Evolutionary conservation across 2,113 vertebrate genomes (phyloP).

Genomic region (Sorex araneus): DNA sequence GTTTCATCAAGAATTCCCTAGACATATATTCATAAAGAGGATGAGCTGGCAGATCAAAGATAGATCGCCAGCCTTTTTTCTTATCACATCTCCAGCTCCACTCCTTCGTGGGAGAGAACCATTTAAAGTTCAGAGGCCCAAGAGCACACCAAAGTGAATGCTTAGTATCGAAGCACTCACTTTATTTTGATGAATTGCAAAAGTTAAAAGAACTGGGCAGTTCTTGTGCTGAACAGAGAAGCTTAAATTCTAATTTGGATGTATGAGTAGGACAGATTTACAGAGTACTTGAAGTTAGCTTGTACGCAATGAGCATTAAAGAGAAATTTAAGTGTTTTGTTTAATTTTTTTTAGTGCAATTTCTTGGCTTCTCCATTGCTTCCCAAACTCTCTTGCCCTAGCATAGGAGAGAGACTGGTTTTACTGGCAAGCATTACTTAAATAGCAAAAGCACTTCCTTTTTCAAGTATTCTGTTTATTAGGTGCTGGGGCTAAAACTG

Average conservation of each 20-base stretch:
- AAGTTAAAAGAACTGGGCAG: conserved; percentile 15
- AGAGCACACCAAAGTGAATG: not conserved
- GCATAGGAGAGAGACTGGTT: not conserved
- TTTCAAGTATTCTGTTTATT: not conserved
- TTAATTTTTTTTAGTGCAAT: conserved; percentile 12
- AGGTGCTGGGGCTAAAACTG: not conserved
- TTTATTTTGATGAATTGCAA: conserved; percentile 68
- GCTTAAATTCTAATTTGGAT: conserved; percentile 63
- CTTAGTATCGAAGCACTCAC: not conserved
- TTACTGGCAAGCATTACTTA: conserved; percentile 32
- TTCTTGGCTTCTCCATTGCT: not conserved
- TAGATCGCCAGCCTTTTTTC: not conserved
- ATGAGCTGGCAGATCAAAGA: not conserved
- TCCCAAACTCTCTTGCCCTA: not conserved
- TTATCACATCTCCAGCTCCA: not conserved
- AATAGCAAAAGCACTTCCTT: not conserved
- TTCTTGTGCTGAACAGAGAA: not conserved
- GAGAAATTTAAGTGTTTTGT: not conserved
- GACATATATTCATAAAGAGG: not conserved
- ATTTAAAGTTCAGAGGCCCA: conserved; percentile 36
- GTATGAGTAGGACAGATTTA: conserved; percentile 67
- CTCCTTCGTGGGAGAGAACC: not conserved
- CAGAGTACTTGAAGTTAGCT: conserved; percentile 52
- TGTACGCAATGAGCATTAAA: conserved; percentile 64
- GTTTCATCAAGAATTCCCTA: not conserved